A percentile compares a stretch with the other conserved stretches of the same genome.
phyloP scores from a whole-genome alignment of 2,797 vertebrate species.

The Adrianichthys oophorus region DNA sequence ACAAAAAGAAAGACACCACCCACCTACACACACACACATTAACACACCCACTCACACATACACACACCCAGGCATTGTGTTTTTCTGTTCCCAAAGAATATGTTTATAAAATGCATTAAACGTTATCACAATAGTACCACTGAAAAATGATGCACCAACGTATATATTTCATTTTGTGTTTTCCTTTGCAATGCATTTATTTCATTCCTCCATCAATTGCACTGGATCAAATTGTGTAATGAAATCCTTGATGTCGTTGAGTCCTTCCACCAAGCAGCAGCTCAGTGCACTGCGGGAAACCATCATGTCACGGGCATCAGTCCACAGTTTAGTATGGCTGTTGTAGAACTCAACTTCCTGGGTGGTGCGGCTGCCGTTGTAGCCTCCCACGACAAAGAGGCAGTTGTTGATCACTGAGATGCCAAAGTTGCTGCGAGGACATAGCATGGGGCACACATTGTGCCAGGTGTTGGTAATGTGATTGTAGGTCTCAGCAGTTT shows the following conservation, averaged over 20 bases:
- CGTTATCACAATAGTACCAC: no score
- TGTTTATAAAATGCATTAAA: no score
- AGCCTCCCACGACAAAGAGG: conserved; percentile 53
- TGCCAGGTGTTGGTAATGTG: conserved; percentile 72
- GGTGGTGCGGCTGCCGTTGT: conserved; percentile 68
- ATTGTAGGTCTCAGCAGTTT: conserved; percentile 79
- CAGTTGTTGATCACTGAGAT: conserved; percentile 74
- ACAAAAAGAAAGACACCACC: no score
- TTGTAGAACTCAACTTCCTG: conserved; percentile 76
- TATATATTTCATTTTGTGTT: no score
- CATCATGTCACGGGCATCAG: conserved; percentile 73
- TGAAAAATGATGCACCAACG: no score
- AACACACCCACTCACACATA: no score
- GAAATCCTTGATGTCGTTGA: conserved; percentile 12
- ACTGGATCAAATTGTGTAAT: no score
- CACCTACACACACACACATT: no score
- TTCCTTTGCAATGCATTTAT: no score
- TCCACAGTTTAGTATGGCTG: conserved; percentile 65
- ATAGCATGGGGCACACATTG: conserved; percentile 71
- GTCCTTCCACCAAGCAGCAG: conserved; percentile 74
- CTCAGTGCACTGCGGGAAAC: conserved; percentile 81
- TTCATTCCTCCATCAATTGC: no score
- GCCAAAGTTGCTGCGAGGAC: conserved; percentile 85
- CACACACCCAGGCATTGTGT: no score
- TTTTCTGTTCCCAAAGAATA: no score